Base-by-base conservation (phyloP, 2,797 vertebrate species). In the Hapalemur alaotrensis region DNA sequence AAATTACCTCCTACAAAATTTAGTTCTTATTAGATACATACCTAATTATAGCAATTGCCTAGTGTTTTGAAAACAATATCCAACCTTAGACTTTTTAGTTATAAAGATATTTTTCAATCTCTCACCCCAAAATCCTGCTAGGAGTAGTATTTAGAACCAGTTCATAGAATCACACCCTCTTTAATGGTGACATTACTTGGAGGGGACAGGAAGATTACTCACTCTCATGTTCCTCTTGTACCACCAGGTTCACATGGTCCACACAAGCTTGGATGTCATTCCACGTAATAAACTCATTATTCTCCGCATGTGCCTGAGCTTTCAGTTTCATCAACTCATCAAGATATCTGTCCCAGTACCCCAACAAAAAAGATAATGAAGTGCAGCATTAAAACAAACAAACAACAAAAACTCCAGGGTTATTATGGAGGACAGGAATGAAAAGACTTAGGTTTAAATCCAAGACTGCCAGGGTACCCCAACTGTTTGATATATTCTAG, bases 191-290 rank as follows among this genome's bases (percentile, higher is more conserved):
- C 32, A 8, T 5, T 35, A 78, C 54, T 5, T 72, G n/a, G 91
- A 87, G 8, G 18, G 0, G 0, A 41, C 3, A 6, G 12, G 30
- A 25, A 70, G 63, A 63, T 30, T 46, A 98, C 99, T 99, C 98
- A 99, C 99, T 98, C 98, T 99, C 99, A 0, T 99, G 99, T 76
- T 99, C 99, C 98, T 99, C 99, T 9, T 98, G 99, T 69, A 99
- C 99, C 23, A 98, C 96, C 95, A 98, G 78, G 97, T 99, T 99
- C 98, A 99, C 99, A 12, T 98, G 99, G 98, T 99, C 99, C 89
- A 99, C 98, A 28, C 99, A 99, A 0, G 99, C 99, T 35, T 99
- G 99, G 95, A 99, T 99, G 98, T 99, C 99, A 38, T 99, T 99
- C 99, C 99, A 99, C 0, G 99, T 99, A 91, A 99, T 98, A 82